These are phyloP conservation scores for Tympanuchus pallidicinctus DNA, from an alignment of 2,113 vertebrate genomes.

Conservation along the genomic window DNA sequence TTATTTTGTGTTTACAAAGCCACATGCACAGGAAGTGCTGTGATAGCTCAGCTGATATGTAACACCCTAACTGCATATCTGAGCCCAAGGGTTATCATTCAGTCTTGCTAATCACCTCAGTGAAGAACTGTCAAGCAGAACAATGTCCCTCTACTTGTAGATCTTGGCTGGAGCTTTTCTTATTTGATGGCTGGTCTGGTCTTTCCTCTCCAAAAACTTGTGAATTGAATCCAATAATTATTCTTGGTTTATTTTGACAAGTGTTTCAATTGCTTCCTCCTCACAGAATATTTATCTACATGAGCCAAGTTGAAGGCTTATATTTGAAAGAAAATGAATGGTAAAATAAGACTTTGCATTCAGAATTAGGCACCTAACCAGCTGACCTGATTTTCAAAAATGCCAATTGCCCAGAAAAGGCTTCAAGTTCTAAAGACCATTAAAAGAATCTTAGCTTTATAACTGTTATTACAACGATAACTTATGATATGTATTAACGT, in stretches of 20 bases:
- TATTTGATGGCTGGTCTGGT: slow-evolving; percentile 18
- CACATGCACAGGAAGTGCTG: background rate
- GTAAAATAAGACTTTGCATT: slow-evolving; percentile 38
- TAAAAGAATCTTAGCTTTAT: slow-evolving; percentile 15
- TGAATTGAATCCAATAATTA: slow-evolving; percentile 55
- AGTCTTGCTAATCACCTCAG: slow-evolving; percentile 35
- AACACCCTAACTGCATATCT: background rate
- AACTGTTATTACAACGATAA: slow-evolving; percentile 58
- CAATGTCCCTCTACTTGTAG: slow-evolving; percentile 36
- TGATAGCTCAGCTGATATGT: background rate
- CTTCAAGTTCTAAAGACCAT: slow-evolving; percentile 36
- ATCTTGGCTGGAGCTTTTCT: slow-evolving; percentile 36
- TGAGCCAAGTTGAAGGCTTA: slow-evolving; percentile 54
- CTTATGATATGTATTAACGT: slow-evolving; percentile 32
- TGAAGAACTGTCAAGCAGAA: slow-evolving; percentile 20
- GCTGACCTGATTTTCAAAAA: slow-evolving; percentile 51
- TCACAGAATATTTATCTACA: slow-evolving; percentile 46
- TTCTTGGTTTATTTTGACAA: slow-evolving; percentile 68
- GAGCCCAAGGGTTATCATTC: slow-evolving; percentile 35
- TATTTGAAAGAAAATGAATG: slow-evolving; percentile 55
- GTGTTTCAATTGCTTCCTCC: slow-evolving; percentile 50
- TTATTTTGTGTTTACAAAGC: slow-evolving; percentile 11
- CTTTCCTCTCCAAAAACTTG: slow-evolving; percentile 52
- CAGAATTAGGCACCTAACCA: slow-evolving; percentile 32
- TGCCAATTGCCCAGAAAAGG: slow-evolving; percentile 36